Evolutionary conservation across 2,888 invertebrate species (phyloP), one percentile per base, ranked within the genome.

Genomic region (Osedax fenrisi): DNA sequence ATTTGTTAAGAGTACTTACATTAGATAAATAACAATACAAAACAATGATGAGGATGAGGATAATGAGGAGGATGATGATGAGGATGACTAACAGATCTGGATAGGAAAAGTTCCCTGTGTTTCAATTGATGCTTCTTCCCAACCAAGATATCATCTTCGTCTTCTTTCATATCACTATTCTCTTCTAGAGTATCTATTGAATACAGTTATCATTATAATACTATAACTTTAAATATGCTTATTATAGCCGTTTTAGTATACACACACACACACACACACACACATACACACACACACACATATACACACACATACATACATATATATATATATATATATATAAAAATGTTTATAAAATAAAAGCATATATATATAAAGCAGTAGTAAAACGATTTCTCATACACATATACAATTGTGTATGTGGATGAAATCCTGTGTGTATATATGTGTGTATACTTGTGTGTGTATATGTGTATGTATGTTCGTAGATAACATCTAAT

Each of bases 51-150:
- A n/a, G n/a, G n/a, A n/a, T n/a, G n/a, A n/a, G n/a, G n/a, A n/a
- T n/a, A n/a, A n/a, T n/a, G n/a, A n/a, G n/a, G n/a, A n/a, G n/a
- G n/a, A n/a, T n/a, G n/a, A n/a, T n/a, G n/a, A n/a, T n/a, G 41
- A 41, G 17, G 17, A 41, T 41, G 17, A 41, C 41, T 41, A 41
- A 41, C 41, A 17, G 41, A 41, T 22, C 78, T 75, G 71, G 97
- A 96, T 79, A 98, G 89, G 88, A 98, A 98, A 83, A 99, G 88
- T 87, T 98, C 98, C 82, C 96, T 89, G 86, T 98, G 97, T 86
- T 94, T 94, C 85, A 96, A 90, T 86, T 94, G 94, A 87, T 95
- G 94, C 82, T 91, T 90, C 86, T 94, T 81, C 79, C 81, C 88
- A 88, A 86, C 89, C 0, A 67, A 69, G 22, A 79, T 62, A 10